Percentiles rank a stretch among this genome's conserved stretches.
Evolutionary conservation across 2,797 vertebrate species (phyloP).

Genomic region (Channa striata): DNA sequence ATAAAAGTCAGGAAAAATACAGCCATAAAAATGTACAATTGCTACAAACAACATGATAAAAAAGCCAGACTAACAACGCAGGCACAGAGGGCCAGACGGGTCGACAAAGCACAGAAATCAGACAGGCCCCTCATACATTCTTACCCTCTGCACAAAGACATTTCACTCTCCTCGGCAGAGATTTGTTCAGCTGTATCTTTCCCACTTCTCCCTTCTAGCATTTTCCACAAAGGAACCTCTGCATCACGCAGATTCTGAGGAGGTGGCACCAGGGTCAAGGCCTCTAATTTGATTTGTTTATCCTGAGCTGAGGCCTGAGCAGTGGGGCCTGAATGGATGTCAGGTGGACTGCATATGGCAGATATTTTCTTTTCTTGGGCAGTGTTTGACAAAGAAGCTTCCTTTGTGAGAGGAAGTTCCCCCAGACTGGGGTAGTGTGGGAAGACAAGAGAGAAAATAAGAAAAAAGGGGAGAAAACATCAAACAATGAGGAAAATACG

Average conservation of each 20-base stretch:
- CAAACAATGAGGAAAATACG: neutral
- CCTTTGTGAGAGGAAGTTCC: conserved; percentile 43
- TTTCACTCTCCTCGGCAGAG: conserved; percentile 54
- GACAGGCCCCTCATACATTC: conserved; percentile 58
- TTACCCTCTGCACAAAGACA: conserved; percentile 79
- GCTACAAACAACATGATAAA: neutral
- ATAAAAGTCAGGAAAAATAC: conserved; percentile 16
- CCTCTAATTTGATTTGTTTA: conserved; percentile 55
- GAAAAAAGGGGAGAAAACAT: conserved; percentile 19
- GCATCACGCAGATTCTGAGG: conserved; percentile 58
- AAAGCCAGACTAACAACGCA: conserved; percentile 13
- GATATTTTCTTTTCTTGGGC: conserved; percentile 51
- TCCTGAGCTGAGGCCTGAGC: conserved; percentile 36
- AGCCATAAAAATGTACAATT: neutral
- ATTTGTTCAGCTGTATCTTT: conserved; percentile 47
- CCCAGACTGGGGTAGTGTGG: conserved; percentile 60
- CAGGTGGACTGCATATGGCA: conserved; percentile 31
- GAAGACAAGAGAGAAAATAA: conserved; percentile 14
- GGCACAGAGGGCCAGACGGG: conserved; percentile 6
- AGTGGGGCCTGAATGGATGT: conserved; percentile 32
- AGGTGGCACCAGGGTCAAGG: conserved; percentile 43
- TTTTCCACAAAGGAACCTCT: conserved; percentile 80
- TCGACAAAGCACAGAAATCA: neutral
- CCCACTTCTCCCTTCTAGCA: conserved; percentile 72
- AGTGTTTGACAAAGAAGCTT: conserved; percentile 58